These are phyloP conservation scores for Oscheius sp. DNA, from an alignment of 2,888 invertebrate genomes.

Conservation along the genomic window DNA sequence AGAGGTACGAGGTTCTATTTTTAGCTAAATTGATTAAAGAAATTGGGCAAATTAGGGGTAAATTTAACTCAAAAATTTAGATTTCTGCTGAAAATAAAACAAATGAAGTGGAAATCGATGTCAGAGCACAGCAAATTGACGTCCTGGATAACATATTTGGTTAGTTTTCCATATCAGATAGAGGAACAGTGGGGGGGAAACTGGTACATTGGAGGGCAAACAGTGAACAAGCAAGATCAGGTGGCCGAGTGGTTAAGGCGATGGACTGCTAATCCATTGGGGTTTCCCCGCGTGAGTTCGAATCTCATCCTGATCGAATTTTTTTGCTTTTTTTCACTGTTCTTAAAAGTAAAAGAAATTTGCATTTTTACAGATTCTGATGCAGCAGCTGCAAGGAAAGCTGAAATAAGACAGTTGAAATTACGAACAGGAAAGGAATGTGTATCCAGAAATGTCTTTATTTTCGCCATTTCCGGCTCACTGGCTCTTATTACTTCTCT, in stretches of 20 bases:
- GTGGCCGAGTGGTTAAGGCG: constrained; percentile 71
- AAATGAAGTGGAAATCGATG: constrained; percentile 25
- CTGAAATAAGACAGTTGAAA: neutral
- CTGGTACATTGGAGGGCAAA: no score
- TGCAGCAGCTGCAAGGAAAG: neutral
- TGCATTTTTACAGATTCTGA: neutral
- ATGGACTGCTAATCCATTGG: constrained; percentile 71
- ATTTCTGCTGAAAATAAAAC: neutral
- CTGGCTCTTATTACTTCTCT: constrained; percentile 21
- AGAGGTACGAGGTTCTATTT: constrained; percentile 7
- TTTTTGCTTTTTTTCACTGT: constrained; percentile 30
- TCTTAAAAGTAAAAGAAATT: no score
- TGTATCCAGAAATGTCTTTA: neutral
- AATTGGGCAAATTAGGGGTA: neutral
- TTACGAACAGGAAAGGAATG: neutral
- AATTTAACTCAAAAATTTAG: neutral
- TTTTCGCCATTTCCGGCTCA: constrained; percentile 5
- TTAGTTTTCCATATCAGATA: neutral
- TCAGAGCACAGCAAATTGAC: constrained; percentile 27
- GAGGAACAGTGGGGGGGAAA: no score
- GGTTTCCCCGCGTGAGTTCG: constrained; percentile 70
- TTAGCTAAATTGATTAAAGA: neutral
- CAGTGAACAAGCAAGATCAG: no score
- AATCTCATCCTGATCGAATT: constrained; percentile 67
- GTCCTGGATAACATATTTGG: constrained; percentile 32